These are phyloP conservation scores for Empidonax traillii DNA, from an alignment of 2,113 vertebrate genomes.

Conservation along the genomic window DNA sequence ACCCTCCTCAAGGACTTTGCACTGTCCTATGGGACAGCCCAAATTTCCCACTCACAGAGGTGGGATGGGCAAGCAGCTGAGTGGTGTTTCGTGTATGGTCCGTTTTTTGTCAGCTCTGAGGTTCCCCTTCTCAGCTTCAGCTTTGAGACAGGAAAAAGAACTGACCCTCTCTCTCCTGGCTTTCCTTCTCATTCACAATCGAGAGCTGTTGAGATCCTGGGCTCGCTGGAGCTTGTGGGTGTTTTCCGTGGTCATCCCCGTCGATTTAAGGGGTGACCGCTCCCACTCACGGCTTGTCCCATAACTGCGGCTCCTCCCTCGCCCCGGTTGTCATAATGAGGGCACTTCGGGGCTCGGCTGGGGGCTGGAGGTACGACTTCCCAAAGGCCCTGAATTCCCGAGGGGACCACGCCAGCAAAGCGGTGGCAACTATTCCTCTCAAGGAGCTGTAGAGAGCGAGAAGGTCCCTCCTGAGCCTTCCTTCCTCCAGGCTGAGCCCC, in stretches of 20 bases:
- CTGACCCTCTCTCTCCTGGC: background rate
- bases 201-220: background rate
- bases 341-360: accelerated
- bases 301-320: background rate
- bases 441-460: background rate
- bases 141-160: background rate
- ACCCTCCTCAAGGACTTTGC: too few species aligned
- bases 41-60: background rate
- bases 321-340: accelerated
- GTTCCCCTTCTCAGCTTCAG: background rate
- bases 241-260: background rate
- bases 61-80: too few species aligned
- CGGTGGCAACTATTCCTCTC: background rate
- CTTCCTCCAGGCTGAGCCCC: background rate
- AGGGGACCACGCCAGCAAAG: background rate
- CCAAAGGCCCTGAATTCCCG: background rate
- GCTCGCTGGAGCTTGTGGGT: accelerated
- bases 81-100: too few species aligned
- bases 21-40: background rate
- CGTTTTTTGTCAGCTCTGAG: background rate
- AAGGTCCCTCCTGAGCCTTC: background rate
- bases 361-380: background rate
- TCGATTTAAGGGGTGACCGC: background rate
- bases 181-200: background rate
- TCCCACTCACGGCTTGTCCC: accelerated